These are phyloP conservation scores for Nesogale talazaci DNA, from an alignment of 2,113 vertebrate genomes.

Conservation along the genomic window DNA sequence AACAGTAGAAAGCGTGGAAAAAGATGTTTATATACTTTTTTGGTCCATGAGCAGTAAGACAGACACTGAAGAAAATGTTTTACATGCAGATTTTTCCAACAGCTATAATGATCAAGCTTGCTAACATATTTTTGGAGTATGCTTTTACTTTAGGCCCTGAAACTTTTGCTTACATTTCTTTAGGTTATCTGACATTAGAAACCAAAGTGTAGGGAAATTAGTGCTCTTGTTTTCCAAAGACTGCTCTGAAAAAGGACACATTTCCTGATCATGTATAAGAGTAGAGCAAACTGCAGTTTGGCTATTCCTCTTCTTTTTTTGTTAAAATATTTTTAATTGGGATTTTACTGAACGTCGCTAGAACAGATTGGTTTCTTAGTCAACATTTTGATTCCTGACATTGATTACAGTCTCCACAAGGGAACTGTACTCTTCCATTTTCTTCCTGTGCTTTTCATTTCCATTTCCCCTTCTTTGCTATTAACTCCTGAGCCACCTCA, in stretches of 20 bases:
- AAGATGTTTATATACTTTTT: background rate
- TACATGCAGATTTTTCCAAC: conserved; percentile 12
- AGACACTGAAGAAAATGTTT: conserved; percentile 2
- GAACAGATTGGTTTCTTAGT: too few species aligned
- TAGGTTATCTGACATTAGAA: background rate
- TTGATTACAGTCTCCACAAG: too few species aligned
- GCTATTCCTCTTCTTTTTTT: too few species aligned
- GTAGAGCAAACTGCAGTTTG: background rate
- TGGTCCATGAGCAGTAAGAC: background rate
- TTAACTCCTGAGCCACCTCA: too few species aligned
- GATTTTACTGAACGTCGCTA: too few species aligned
- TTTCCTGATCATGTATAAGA: conserved; percentile 20
- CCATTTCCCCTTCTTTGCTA: too few species aligned
- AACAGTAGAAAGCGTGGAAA: background rate
- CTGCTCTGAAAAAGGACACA: background rate
- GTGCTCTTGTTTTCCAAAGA: conserved; percentile 33
- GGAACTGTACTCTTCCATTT: too few species aligned
- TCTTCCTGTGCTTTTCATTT: too few species aligned
- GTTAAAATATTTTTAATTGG: too few species aligned
- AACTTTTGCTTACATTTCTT: conserved; percentile 57
- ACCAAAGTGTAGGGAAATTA: conserved; percentile 14
- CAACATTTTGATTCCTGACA: too few species aligned
- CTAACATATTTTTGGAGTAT: background rate
- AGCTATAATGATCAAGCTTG: background rate
- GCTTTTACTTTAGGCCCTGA: conserved; percentile 33